Base-by-base conservation (phyloP, 2,888 invertebrate genomes). In the Eutolmus rufibarbis region DNA sequence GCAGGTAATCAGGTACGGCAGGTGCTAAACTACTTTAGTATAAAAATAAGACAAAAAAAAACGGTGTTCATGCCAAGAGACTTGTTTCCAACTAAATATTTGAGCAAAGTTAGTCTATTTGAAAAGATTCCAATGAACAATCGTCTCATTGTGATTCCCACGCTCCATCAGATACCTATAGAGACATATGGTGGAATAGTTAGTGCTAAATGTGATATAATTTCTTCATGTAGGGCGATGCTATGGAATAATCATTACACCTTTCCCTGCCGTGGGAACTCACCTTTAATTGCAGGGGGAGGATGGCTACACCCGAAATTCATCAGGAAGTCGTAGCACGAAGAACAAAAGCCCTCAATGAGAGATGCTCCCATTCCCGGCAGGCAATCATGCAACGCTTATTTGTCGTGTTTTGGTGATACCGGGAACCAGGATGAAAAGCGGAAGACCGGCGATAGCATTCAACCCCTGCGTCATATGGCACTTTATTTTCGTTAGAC, bases 361-460 rank as follows among this genome's bases (percentile, higher is more conserved):
- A 82, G 86, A 84, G 87, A 88, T 82, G 86, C 86, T 88, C 66
- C 12, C 51, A 88, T 88, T 86, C 37, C 37, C 31, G n/a, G 78
- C 74, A 82, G 81, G 86, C 81, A 82, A 84, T 84, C 66, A 37
- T 46, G 56, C 76, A 86, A 78, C 56, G 37, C 76, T 78, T 77
- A 56, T 74, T 88, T 76, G 51, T 86, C 82, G 43, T 85, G 43
- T 19, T 43, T 7, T 40, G 81, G 56, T 19, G 81, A 43, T 23
- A 23, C 66, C 66, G 28, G 66, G 12, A 66, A 12, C 14, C 9
- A 9, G 66, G 66, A 66, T 66, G 23, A 66, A 28, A 66, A 66
- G 19, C 66, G 66, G 66, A 66, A 66, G 66, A 66, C 28, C 66
- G 66, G 1, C 9, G 66, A 66, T 66, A 66, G 19, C 23, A 66